These are phyloP conservation scores for Drosophila incognita DNA, from an alignment of 2,888 invertebrate genomes.

Conservation along the genomic window DNA sequence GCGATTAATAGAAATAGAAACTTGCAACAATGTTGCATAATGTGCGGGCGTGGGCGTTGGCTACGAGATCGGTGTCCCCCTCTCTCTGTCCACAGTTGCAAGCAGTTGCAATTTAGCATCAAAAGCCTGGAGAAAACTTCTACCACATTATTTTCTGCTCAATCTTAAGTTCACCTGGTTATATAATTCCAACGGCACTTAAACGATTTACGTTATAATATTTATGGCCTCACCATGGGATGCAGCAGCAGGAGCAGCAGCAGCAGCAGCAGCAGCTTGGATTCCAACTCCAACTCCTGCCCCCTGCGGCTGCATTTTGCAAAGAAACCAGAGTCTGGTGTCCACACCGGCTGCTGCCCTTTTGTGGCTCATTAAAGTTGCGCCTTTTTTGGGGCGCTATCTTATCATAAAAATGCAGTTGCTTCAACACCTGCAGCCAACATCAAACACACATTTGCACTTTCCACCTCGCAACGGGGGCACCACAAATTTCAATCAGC, in stretches of 20 bases:
- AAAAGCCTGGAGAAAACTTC: slow-evolving; percentile 29
- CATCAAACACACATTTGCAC: slow-evolving; percentile 77
- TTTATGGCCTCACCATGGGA: slow-evolving; percentile 59
- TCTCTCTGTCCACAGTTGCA: slow-evolving; percentile 2
- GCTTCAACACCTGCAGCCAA: slow-evolving; percentile 71
- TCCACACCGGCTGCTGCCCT: slow-evolving; percentile 43
- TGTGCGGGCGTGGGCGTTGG: slow-evolving; percentile 49
- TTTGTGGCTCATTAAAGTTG: slow-evolving; percentile 68
- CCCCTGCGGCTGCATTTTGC: slow-evolving; percentile 22
- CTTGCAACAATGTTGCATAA: slow-evolving; percentile 40
- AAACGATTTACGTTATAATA: slow-evolving; percentile 58
- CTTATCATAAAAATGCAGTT: slow-evolving; percentile 79
- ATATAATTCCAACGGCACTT: slow-evolving; percentile 63
- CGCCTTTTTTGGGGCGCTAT: slow-evolving; percentile 71
- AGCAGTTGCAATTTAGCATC: slow-evolving; percentile 19
- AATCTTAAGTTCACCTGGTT: slow-evolving; percentile 47
- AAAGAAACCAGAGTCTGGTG: background rate
- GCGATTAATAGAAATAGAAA: slow-evolving; percentile 35
- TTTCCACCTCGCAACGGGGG: slow-evolving; percentile 52
- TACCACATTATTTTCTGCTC: slow-evolving; percentile 33
- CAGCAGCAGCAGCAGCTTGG: background rate
- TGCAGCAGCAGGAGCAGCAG: slow-evolving; percentile 9
- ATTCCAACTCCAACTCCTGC: slow-evolving; percentile 4
- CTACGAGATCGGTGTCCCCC: slow-evolving; percentile 6
- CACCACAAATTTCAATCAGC: slow-evolving; percentile 75